Evolutionary conservation across 2,113 vertebrate species (phyloP), one percentile per base, ranked within the genome.

Genomic region (Chrysochloris asiatica): DNA sequence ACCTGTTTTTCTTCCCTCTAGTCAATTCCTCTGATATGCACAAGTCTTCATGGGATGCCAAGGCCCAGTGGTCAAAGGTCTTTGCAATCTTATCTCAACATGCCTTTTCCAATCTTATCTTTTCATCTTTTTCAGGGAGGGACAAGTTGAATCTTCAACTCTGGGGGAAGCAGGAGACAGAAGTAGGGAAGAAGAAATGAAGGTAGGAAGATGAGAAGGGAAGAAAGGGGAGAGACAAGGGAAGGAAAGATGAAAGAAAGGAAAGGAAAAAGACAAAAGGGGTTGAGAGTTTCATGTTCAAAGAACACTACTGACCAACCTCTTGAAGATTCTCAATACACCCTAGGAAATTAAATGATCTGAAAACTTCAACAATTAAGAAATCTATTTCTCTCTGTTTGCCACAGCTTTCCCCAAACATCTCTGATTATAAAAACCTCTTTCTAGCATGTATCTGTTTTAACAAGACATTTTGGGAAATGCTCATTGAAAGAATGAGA

Each of bases 331-430:
- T 73, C 56, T 59, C 81, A 21, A 16, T 11, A 45, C 28, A 21
- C 83, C 26, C 52, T 77, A 36, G 73, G 76, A 93, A 90, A 77
- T 54, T 22, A 83, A 88, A 92, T 54, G 77, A 81, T 63, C 52
- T 61, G 47, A 90, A 48, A 90, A 87, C 69, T 73, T 83, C 59
- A 72, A 69, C 50, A 75, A 79, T 67, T 80, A 88, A 77, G 28
- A 94, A 80, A 90, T 48, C 65, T 83, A 77, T 76, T 77, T 67
- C 65, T 26, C 83, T 72, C 88, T 93, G 76, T 83, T 93, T 92
- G 86, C 50, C 73, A 54, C 67, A 79, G 86, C 36, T 93, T 80
- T 79, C 13, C 47, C 63, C 59, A 67, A 88, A 83, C 43, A 86
- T 47, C 90, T 45, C 75, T 61, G 65, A 92, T 65, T 61, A 36